Base-by-base conservation (phyloP, 2,797 vertebrate species). In the Falco biarmicus region DNA sequence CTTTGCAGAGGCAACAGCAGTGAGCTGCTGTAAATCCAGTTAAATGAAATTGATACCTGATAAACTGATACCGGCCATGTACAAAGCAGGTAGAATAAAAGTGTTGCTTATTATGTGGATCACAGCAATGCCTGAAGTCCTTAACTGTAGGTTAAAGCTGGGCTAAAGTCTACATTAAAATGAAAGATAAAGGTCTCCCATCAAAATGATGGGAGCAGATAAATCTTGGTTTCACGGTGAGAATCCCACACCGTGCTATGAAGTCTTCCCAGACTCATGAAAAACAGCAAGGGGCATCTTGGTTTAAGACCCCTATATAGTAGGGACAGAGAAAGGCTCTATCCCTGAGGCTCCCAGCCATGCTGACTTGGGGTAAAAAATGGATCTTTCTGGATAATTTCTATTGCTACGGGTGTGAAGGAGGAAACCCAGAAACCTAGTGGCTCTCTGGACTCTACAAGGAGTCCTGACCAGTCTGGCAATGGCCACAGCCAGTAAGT, bases 41-140 rank as follows among this genome's bases (percentile, higher is more conserved):
- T 53, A 53, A 75, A 9, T 21, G 26, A 87, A 95, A 78, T n/a
- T 7, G 50, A 9, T 28, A 63, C 6, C 15, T 56, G 43, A 71
- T 10, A 71, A 81, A 51, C 26, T 21, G 50, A 4, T 68, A 63
- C 24, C 0, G 0, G 24, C 9, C 34, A 12, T 2, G 5, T 15
- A 32, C 10, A 37, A 60, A 84, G 34, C 65, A 48, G 39, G 25
- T 6, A 66, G 15, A 81, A 82, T 47, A 57, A 88, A 66, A 20
- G 25, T 56, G 31, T 28, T 57, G 37, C n/a, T 76, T 61, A 29
- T 56, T 60, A 21, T 24, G 45, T 73, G n/a, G 26, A 25, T 59
- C 32, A 25, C 4, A 84, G 29, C 31, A 79, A 45, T 28, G 47
- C 11, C 59, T 69, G 25, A 79, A 57, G 59, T 56, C 18, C 6